Percentiles rank a stretch among this genome's conserved stretches.
Evolutionary conservation across 64 coral and sea anemone genomes (phyloP).

Genomic region (Stichodactyla mertensii): DNA sequence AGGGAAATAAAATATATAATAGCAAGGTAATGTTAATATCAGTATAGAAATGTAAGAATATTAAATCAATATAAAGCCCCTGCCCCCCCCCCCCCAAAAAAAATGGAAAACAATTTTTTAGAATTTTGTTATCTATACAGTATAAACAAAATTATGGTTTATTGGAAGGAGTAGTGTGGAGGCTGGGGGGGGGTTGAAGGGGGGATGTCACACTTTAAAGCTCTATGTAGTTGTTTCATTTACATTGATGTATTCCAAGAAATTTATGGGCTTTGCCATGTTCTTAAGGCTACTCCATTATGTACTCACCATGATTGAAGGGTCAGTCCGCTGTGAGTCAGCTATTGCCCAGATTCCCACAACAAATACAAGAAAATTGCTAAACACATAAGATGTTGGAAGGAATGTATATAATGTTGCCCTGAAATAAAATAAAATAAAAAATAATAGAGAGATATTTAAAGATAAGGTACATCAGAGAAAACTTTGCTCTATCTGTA

Average conservation of each 20-base stretch:
- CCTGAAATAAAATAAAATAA: neutral
- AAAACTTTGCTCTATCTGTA: neutral
- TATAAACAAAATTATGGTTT: neutral
- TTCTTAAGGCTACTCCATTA: neutral
- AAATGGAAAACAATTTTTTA: too few species aligned
- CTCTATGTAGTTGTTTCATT: too few species aligned
- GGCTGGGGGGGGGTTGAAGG: too few species aligned
- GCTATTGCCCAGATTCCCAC: constrained; percentile 81
- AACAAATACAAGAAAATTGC: constrained; percentile 61
- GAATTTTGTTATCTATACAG: too few species aligned
- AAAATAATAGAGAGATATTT: neutral
- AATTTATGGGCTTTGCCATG: too few species aligned
- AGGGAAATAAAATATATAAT: too few species aligned
- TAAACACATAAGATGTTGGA: constrained; percentile 35
- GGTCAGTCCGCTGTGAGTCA: constrained; percentile 37
- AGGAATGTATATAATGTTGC: neutral
- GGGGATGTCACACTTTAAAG: too few species aligned
- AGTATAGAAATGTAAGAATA: neutral
- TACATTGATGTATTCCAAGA: too few species aligned
- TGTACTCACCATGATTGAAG: constrained; percentile 48
- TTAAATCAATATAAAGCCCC: too few species aligned
- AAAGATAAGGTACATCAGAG: neutral
- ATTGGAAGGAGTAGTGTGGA: neutral
- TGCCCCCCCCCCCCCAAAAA: too few species aligned
- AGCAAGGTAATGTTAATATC: neutral